These are phyloP conservation scores for Oophaga pumilio DNA, from an alignment of 2,113 vertebrate genomes.

Conservation along the genomic window DNA sequence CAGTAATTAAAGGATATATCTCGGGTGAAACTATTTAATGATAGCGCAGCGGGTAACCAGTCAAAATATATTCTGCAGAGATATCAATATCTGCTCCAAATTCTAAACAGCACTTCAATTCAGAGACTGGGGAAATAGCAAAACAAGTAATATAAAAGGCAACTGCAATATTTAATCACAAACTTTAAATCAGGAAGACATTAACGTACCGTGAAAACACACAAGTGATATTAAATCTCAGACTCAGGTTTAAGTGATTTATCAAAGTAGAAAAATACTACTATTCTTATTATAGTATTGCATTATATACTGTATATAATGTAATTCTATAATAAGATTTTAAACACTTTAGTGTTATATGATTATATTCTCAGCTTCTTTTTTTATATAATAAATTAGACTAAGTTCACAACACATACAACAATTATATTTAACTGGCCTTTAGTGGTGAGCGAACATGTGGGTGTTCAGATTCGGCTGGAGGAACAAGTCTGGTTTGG, in stretches of 20 bases:
- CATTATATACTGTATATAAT: not conserved
- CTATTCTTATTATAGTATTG: not conserved
- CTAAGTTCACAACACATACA: too few species aligned
- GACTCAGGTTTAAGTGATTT: conserved; percentile 9
- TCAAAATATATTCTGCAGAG: conserved; percentile 32
- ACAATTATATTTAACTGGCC: too few species aligned
- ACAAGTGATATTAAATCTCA: conserved; percentile 14
- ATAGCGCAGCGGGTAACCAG: conserved; percentile 34
- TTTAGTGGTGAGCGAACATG: too few species aligned
- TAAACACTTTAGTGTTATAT: not conserved
- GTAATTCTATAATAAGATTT: too few species aligned
- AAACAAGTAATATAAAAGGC: conserved; percentile 27
- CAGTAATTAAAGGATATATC: conserved; percentile 44
- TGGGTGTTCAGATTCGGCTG: too few species aligned
- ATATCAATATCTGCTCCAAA: conserved; percentile 44
- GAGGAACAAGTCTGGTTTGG: not conserved
- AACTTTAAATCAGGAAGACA: conserved; percentile 33
- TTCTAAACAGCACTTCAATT: conserved; percentile 30
- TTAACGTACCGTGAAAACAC: not conserved
- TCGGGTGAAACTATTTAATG: conserved; percentile 39
- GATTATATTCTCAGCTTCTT: not conserved
- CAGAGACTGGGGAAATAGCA: conserved; percentile 42
- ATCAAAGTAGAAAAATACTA: conserved; percentile 17
- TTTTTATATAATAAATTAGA: not conserved
- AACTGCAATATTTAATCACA: conserved; percentile 45